Evolutionary conservation across 2,113 vertebrate genomes (phyloP).

Genomic region (Puffinus mauretanicus): DNA sequence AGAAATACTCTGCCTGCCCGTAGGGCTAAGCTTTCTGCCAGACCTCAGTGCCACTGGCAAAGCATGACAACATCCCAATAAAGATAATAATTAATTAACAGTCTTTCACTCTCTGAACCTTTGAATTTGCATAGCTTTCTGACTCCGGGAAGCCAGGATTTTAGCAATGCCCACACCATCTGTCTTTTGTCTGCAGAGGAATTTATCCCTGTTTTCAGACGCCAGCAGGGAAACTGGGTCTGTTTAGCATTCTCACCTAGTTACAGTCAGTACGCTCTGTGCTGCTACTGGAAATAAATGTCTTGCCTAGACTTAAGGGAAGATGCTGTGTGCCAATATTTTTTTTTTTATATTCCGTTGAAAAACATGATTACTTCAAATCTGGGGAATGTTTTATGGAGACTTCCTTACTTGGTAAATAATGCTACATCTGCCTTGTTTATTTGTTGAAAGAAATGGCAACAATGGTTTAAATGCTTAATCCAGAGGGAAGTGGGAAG

Average conservation of each 20-base stretch:
- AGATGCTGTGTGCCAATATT: neutral
- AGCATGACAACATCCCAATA: neutral
- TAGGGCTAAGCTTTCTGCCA: neutral
- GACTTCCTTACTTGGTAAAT: constrained; percentile 48
- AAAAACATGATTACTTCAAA: constrained; percentile 48
- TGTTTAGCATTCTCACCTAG: constrained; percentile 65
- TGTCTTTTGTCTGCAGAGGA: constrained; percentile 39
- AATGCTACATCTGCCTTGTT: neutral
- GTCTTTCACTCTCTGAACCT: neutral
- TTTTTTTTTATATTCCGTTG: neutral
- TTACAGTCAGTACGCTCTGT: constrained; percentile 39
- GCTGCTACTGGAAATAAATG: constrained; percentile 60
- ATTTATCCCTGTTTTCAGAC: constrained; percentile 27
- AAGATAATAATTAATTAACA: constrained; percentile 22
- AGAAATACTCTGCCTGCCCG: neutral
- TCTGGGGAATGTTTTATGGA: neutral
- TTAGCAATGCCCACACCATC: constrained; percentile 25
- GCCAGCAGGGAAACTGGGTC: neutral
- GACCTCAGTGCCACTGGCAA: neutral
- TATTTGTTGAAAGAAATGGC: constrained; percentile 7
- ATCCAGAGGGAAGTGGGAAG: neutral
- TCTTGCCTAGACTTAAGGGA: constrained; percentile 27
- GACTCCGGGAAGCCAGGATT: neutral
- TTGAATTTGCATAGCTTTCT: neutral
- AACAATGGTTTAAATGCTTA: neutral